Base-by-base conservation (phyloP, 2,888 invertebrate species). In the Bombylius major region DNA sequence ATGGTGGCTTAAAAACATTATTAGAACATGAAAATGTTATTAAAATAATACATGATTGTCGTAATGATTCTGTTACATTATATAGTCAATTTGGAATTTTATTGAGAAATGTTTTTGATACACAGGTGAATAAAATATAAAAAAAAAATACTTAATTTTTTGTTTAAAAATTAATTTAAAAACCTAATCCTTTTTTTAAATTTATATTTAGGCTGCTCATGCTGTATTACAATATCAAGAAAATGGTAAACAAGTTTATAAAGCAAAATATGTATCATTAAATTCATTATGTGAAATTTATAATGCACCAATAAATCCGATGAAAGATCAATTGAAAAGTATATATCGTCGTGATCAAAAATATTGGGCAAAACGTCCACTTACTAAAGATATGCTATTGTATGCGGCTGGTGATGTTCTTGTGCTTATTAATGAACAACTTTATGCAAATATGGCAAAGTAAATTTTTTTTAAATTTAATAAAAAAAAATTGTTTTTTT, bases 11-110 rank as follows among this genome's bases (percentile, higher is more conserved):
- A 31, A 86, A 86, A 69, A 81, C 79, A 59, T 75, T 96, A 51
- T 73, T 96, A 54, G 91, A 94, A 74, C 84, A 86, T 67, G 82
- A 85, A 55, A 81, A 81, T 71, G 83, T 94, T 59, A 78, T 89
- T 56, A 94, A 94, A 80, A 89, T 94, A 55, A 87, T 92, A 67
- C 94, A 95, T 71, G 94, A 95, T 70, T 94, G 93, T 69, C 82
- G 92, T 60, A 93, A 91, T 72, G 92, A 92, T 76, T 89, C 92
- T 58, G 86, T 87, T 50, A 92, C 90, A 76, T 80, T 95, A 63
- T 86, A 83, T 75, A 82, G 83, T 70, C 93, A 94, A 69, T 93
- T 86, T 77, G 87, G 87, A 62, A 88, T 94, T 61, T 81, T 84
- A 54, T 75, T 94, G 65, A 81, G 81, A 61, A 88, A 87, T 74